These are phyloP conservation scores for Drosophila nikananu DNA, from an alignment of 1,140 invertebrate genomes.

Conservation along the genomic window DNA sequence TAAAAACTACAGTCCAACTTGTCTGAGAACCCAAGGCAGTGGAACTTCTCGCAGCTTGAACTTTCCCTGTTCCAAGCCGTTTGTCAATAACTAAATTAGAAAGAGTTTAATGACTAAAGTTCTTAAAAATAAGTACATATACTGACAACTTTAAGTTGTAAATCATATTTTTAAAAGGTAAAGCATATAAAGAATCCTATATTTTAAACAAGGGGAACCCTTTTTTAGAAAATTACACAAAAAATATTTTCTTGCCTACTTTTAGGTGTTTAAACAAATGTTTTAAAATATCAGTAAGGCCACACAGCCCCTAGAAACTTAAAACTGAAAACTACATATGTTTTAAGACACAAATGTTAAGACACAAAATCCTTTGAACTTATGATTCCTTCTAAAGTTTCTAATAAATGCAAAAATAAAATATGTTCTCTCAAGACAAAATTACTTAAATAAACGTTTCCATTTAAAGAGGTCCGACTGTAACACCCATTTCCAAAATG, in stretches of 20 bases:
- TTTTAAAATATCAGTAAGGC: no score
- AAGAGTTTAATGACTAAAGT: neutral
- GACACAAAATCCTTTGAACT: no score
- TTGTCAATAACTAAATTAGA: neutral
- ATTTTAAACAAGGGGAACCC: neutral
- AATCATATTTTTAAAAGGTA: neutral
- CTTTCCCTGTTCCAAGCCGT: neutral
- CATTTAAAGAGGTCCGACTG: slow-evolving; percentile 4
- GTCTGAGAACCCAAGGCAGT: neutral
- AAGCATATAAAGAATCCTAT: neutral
- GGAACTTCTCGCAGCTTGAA: neutral
- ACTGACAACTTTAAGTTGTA: neutral
- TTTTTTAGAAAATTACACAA: no score
- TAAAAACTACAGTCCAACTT: slow-evolving; percentile 19
- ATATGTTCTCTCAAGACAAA: neutral
- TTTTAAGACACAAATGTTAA: no score
- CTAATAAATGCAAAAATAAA: no score
- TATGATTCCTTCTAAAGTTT: no score
- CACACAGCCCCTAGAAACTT: no score
- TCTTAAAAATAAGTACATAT: neutral
- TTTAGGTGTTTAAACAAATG: no score
- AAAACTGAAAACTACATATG: no score
- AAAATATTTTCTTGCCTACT: neutral
- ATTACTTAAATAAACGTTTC: neutral
- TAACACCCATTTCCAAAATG: slow-evolving; percentile 31